Evolutionary conservation across 2,888 invertebrate genomes (phyloP), one percentile per base, ranked within the genome.

Genomic region (Philonicus albiceps): DNA sequence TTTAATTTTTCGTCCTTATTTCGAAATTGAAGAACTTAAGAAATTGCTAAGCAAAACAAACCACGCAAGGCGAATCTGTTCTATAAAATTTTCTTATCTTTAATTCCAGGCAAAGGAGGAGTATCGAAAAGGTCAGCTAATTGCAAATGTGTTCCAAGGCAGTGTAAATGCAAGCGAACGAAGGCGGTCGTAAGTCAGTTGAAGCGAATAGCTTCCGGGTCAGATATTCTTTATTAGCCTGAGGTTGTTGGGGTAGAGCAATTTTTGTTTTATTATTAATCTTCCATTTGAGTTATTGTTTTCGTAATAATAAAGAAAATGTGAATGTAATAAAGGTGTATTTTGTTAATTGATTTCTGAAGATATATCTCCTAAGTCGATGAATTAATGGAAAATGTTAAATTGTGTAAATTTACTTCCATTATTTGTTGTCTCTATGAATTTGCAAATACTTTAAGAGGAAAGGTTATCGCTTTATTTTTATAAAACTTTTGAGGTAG

Each of bases 101-200:
- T 76, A 19, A 64, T 64, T 55, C 22, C 53, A 83, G 76, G 64
- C 53, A 84, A 75, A 83, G 85, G 85, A 80, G 86, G 84, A 86
- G 30, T 87, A 72, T 85, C 86, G 81, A 87, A 86, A 84, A 87
- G 89, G 86, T 87, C 89, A 89, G 86, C 86, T 31, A 83, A 88
- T 87, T 91, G 91, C 86, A 91, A 90, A 88, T 91, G 91, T 87
- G 89, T 89, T 22, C 90, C 90, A 34, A 88, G 88, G 27, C 88
- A 88, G 43, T 91, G 91, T 87, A 91, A 90, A 86, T 91, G 91
- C 87, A 89, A 88, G 75, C 86, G 83, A 43, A 88, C 87, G 81
- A 72, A 85, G 30, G 78, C 40, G 19, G 73, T 88, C 31, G 49
- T 55, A 11, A 75, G 86, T 34, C 85, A 80, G 11, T 16, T 74